phyloP scores from a whole-genome alignment of 2,113 vertebrate species.

The Malaclemys terrapin region DNA sequence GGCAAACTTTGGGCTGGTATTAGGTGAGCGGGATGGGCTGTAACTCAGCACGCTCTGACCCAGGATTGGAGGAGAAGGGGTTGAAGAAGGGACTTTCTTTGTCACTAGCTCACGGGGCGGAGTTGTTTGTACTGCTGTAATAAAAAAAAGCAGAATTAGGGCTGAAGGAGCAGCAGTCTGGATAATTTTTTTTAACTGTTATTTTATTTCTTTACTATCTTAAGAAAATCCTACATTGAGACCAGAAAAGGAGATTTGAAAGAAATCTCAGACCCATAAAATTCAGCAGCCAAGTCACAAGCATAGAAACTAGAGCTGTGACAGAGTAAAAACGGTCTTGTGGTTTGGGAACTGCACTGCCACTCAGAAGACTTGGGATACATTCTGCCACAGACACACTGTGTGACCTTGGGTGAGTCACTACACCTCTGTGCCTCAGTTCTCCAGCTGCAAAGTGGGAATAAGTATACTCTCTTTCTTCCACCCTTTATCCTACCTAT shows the following conservation, averaged over 20 bases:
- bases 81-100: conserved; percentile 79
- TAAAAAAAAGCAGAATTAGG: background rate
- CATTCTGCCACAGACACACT: background rate
- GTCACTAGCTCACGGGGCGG: conserved; percentile 83
- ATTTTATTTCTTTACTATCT: background rate
- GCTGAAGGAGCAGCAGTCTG: accelerated
- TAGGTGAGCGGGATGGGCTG: conserved; percentile 89
- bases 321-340: background rate
- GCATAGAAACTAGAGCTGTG: background rate
- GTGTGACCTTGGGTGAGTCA: accelerated
- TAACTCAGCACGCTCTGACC: conserved; percentile 96
- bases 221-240: accelerated
- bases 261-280: accelerated
- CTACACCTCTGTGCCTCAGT: background rate
- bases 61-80: conserved; percentile 85
- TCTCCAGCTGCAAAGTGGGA: background rate
- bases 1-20: conserved; percentile 91
- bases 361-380: background rate
- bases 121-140: conserved; percentile 84
- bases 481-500: background rate
- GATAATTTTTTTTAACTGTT: background rate
- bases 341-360: no score
- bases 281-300: accelerated
- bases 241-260: background rate
- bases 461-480: background rate